Evolutionary conservation across 2,888 invertebrate genomes (phyloP).

Genomic region (Vannuccia rotundouncinata): DNA sequence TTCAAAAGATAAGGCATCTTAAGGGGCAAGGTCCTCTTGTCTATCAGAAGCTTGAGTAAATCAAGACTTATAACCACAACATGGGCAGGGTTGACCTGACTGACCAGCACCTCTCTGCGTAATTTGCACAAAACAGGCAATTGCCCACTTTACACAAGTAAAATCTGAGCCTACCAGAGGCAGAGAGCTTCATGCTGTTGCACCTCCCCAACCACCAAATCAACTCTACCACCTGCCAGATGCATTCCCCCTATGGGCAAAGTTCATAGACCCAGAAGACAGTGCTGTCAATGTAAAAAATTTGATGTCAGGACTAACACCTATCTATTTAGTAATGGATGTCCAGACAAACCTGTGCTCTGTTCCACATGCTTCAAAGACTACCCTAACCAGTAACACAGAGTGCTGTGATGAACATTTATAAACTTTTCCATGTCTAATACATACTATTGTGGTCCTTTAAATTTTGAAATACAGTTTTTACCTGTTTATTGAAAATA

Average conservation of each 20-base stretch:
- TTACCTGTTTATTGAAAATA: not conserved
- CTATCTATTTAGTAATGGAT: not conserved
- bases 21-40: not conserved
- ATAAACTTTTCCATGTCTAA: not conserved
- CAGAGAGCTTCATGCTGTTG: not conserved
- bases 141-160: not conserved
- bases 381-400: not conserved
- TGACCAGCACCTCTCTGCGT: not conserved
- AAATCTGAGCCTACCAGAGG: not conserved
- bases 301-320: not conserved
- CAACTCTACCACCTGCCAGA: not conserved
- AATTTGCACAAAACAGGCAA: not conserved
- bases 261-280: not conserved
- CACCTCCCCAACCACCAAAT: not conserved
- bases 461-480: not conserved
- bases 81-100: constrained; percentile 10
- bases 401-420: not conserved
- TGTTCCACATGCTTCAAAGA: not conserved
- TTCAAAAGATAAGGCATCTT: not conserved
- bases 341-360: not conserved
- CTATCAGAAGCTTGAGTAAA: not conserved
- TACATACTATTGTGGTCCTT: too few relatives aligned
- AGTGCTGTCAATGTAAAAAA: constrained; percentile 1
- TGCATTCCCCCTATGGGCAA: not conserved
- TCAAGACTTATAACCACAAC: not conserved